phyloP scores from a whole-genome alignment of 2,113 vertebrate genomes.

The Dromas ardeola region DNA sequence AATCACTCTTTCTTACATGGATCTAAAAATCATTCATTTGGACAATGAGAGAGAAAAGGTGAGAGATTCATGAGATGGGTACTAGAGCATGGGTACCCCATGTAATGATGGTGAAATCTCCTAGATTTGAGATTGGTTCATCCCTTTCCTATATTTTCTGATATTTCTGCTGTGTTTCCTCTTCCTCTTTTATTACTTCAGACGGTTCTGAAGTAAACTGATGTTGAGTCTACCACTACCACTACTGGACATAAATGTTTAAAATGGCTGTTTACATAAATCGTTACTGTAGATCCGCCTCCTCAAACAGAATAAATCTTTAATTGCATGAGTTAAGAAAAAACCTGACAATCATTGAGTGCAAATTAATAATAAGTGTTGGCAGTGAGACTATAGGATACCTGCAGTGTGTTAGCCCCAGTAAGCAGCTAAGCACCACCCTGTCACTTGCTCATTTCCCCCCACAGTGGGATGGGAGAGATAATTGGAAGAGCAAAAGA shows the following conservation, averaged over 20 bases:
- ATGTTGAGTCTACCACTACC: neutral
- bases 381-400: neutral
- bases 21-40: neutral
- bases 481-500: neutral
- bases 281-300: neutral
- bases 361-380: neutral
- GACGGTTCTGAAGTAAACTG: neutral
- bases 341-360: neutral
- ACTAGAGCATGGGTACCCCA: neutral
- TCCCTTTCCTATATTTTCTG: neutral
- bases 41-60: neutral
- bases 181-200: neutral
- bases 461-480: neutral
- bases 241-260: neutral
- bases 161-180: neutral
- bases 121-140: neutral
- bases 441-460: fast-evolving
- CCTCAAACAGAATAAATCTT: neutral
- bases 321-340: neutral
- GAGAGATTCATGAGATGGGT: neutral
- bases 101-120: neutral
- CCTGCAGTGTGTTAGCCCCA: neutral
- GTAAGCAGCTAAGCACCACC: neutral
- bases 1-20: neutral
- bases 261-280: neutral